Conservation (phyloP, 2,888 invertebrate genomes). For the Athetis lepigone region DNA sequence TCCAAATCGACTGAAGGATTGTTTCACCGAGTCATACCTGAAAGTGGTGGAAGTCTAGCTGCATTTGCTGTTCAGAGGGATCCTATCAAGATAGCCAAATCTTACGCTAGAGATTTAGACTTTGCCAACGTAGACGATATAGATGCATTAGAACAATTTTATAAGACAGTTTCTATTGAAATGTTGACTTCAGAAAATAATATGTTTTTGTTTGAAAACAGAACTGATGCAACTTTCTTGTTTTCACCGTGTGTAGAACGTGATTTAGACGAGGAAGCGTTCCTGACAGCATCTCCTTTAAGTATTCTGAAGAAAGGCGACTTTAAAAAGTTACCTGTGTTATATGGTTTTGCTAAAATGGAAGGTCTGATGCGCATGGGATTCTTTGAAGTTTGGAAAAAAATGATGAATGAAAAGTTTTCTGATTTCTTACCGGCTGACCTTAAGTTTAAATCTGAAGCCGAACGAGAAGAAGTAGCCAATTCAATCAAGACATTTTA, state of each 20-base stretch:
- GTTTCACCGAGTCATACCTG: slow-evolving; percentile 73
- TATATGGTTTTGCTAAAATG: slow-evolving; percentile 75
- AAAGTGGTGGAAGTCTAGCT: slow-evolving; percentile 71
- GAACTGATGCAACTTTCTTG: slow-evolving; percentile 53
- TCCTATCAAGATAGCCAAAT: slow-evolving; percentile 70
- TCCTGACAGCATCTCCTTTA: slow-evolving; percentile 70
- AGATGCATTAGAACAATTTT: slow-evolving; percentile 74
- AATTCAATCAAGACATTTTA: slow-evolving; percentile 69
- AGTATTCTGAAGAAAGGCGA: slow-evolving; percentile 68
- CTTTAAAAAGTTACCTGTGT: slow-evolving; percentile 71
- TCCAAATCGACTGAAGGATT: slow-evolving; percentile 70
- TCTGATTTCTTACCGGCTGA: slow-evolving; percentile 76
- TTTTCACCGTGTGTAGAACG: slow-evolving; percentile 69
- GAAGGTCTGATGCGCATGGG: slow-evolving; percentile 66
- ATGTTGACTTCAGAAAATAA: slow-evolving; percentile 58
- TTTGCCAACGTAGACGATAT: slow-evolving; percentile 70
- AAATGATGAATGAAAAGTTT: slow-evolving; percentile 74
- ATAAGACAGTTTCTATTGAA: slow-evolving; percentile 66
- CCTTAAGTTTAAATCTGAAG: slow-evolving; percentile 65
- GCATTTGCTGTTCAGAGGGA: slow-evolving; percentile 68
- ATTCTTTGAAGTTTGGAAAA: slow-evolving; percentile 67
- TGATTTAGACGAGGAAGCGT: slow-evolving; percentile 60
- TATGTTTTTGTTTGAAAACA: slow-evolving; percentile 50
- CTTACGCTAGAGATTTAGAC: slow-evolving; percentile 63
- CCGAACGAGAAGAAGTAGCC: slow-evolving; percentile 68